Evolutionary conservation across 2,888 invertebrate genomes (phyloP).

Genomic region (Geophilus truncorum): DNA sequence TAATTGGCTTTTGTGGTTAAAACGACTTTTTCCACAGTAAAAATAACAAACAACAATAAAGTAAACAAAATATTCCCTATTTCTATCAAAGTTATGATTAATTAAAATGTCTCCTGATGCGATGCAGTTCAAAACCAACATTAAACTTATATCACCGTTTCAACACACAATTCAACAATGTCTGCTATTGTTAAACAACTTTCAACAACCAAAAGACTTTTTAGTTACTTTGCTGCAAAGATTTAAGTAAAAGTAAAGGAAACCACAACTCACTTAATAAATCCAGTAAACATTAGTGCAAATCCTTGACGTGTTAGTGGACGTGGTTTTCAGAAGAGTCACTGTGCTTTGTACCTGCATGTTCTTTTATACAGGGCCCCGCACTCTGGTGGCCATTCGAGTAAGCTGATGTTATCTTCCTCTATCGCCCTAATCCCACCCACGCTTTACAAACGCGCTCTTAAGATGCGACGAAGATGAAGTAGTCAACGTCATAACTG

Average conservation of each 20-base stretch:
- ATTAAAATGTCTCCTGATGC: no score
- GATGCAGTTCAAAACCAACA: no score
- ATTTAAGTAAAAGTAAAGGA: not conserved
- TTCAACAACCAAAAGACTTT: no score
- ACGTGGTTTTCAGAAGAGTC: constrained; percentile 8
- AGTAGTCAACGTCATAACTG: not conserved
- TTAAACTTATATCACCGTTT: no score
- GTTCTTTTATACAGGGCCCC: constrained; percentile 22
- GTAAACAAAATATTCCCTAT: no score
- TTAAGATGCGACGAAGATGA: not conserved
- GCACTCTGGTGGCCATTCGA: constrained; percentile 23
- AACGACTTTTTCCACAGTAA: no score
- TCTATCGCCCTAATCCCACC: not conserved
- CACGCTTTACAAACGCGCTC: not conserved
- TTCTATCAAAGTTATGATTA: no score
- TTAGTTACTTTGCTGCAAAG: no score
- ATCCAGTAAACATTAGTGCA: not conserved
- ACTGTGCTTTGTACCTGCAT: constrained; percentile 1
- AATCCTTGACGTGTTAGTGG: constrained; percentile 20
- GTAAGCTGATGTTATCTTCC: not conserved
- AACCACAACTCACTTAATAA: not conserved
- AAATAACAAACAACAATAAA: no score
- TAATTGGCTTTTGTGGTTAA: no score
- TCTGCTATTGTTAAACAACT: no score
- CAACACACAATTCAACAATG: no score